Conservation (phyloP, 2,113 vertebrate genomes). For the Pseudopodoces humilis region DNA sequence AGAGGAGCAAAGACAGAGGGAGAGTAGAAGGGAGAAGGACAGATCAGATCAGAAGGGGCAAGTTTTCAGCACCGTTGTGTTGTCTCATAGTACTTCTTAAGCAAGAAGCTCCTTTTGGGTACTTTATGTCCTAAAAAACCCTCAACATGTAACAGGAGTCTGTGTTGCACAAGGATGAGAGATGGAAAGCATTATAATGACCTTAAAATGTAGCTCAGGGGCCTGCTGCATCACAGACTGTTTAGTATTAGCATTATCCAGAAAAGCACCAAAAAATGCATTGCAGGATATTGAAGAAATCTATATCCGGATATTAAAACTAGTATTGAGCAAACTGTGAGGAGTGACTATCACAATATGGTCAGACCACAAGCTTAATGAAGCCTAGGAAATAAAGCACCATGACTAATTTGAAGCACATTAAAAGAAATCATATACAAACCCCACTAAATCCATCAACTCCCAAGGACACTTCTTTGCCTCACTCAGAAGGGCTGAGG, state of each 20-base stretch:
- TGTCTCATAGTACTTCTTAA: background rate
- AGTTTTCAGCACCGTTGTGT: background rate
- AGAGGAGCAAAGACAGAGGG: background rate
- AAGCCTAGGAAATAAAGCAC: conserved; percentile 48
- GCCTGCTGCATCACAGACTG: conserved; percentile 18
- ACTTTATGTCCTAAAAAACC: conserved; percentile 15
- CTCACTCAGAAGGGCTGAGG: background rate
- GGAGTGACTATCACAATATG: background rate
- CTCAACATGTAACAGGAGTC: background rate
- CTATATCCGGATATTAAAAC: conserved; percentile 69
- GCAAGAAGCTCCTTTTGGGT: background rate
- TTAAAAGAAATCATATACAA: conserved; percentile 39
- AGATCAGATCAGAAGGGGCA: background rate
- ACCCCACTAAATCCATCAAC: conserved; percentile 37
- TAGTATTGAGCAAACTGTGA: background rate
- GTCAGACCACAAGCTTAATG: conserved; percentile 38
- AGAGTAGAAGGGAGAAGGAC: background rate
- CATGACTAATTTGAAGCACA: conserved; percentile 37
- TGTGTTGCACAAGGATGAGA: background rate
- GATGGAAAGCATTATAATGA: conserved; percentile 42
- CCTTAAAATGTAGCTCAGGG: conserved; percentile 18
- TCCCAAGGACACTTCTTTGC: background rate
- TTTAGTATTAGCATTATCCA: conserved; percentile 24
- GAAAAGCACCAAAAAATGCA: conserved; percentile 21
- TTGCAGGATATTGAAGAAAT: conserved; percentile 71